Base-by-base conservation (phyloP, 2,888 invertebrate genomes). In the Cerastoderma edule region DNA sequence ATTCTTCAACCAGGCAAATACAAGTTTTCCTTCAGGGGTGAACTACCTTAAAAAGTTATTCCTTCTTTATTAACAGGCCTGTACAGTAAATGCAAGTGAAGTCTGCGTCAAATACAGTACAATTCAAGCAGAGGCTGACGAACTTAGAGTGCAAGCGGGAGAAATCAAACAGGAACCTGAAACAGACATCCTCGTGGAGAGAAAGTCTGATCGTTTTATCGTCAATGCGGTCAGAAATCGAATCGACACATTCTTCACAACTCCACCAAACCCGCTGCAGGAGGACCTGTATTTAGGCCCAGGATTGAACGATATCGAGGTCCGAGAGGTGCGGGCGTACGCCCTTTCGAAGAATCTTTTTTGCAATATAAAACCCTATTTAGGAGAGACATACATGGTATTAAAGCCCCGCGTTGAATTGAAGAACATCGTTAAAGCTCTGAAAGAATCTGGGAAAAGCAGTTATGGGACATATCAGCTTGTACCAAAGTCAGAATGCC, bases 211-310 rank as follows among this genome's bases (percentile, higher is more conserved):
- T 56, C 78, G 78, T 35, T 82, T 78, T 71, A 60, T 85, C 19
- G 74, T 84, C 13, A 64, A 82, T 46, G 81, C 82, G 6, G 48
- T 78, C 10, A 67, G 79, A 28, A 71, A 78, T 22, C 72, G 85
- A 32, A 70, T 87, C n/a, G 79, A 80, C 48, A 71, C 77, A 50
- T 75, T 75, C 32, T 73, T 75, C 44, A n/a, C n/a, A n/a, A n/a
- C n/a, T n/a, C n/a, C n/a, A n/a, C 75, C 75, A 16, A 60, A 70
- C 22, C 50, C 69, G 2, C 67, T 75, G 57, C 74, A 82, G 8
- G 84, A 87, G 1, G 88, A 88, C 33, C 71, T 88, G 28, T 67
- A 85, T 13, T 80, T 88, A 69, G 87, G 85, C 4, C 86, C 86
- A 28, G 85, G 83, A 24, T 60, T 86, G 60, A 73, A 71, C 0